Conservation (phyloP, 2,113 vertebrate species). For the Podilymbus podiceps region DNA sequence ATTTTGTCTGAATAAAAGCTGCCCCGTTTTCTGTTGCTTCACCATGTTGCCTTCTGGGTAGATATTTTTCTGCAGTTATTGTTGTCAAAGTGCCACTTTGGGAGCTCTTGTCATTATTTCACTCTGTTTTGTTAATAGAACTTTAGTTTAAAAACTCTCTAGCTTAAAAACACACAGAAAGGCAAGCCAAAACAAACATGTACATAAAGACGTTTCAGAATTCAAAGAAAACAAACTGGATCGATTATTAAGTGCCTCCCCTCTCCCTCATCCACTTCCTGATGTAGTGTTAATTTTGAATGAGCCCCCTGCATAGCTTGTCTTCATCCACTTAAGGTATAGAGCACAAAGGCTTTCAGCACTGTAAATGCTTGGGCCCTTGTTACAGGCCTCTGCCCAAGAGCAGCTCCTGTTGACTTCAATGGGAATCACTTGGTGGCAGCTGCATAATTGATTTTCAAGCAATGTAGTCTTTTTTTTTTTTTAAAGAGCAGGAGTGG, state of each 20-base stretch:
- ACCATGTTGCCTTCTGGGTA: background rate
- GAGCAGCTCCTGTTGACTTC: slow-evolving; percentile 13
- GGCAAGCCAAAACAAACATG: background rate
- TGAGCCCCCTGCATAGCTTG: background rate
- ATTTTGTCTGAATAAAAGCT: background rate
- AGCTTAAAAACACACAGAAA: background rate
- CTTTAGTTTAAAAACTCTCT: background rate
- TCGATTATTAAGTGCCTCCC: slow-evolving; percentile 25
- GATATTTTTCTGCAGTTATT: background rate
- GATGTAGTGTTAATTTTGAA: slow-evolving; percentile 52
- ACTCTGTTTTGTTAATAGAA: background rate
- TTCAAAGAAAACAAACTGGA: background rate
- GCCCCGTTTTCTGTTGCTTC: background rate
- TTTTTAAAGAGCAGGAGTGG: background rate
- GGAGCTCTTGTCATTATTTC: background rate
- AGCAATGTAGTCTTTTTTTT: background rate
- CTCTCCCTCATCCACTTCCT: background rate
- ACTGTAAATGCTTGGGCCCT: background rate
- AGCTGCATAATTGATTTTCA: slow-evolving; percentile 23
- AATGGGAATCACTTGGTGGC: slow-evolving; percentile 20
- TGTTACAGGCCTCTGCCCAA: background rate
- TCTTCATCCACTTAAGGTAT: background rate
- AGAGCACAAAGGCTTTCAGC: slow-evolving; percentile 11
- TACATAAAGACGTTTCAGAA: background rate
- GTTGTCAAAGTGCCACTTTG: background rate